Evolutionary conservation across 2,113 vertebrate genomes (phyloP).

Genomic region (Callaeas wilsoni): DNA sequence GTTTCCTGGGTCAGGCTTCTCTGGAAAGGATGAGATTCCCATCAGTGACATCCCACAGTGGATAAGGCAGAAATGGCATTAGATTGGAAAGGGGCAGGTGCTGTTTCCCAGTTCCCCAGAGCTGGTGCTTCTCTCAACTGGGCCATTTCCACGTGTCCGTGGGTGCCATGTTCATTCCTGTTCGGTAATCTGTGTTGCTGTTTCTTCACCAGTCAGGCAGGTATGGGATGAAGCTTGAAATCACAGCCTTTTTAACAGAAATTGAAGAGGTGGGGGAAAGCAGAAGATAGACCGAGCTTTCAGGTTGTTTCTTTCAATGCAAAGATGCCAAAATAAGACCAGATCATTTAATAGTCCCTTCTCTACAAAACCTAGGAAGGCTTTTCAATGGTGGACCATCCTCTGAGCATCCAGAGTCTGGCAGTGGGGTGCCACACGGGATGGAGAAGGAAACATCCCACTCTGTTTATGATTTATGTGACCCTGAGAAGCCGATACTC

Average conservation of each 20-base stretch:
- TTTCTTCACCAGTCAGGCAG: background rate
- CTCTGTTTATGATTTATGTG: background rate
- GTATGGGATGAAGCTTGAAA: background rate
- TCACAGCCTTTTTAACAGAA: background rate
- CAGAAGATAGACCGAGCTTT: background rate
- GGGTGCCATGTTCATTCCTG: background rate
- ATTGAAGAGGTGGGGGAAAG: background rate
- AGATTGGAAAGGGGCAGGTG: background rate
- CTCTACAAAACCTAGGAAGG: background rate
- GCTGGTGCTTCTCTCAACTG: background rate
- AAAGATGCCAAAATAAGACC: background rate
- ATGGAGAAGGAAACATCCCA: background rate
- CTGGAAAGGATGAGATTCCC: background rate
- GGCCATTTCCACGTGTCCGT: rapidly evolving
- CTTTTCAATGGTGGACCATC: background rate
- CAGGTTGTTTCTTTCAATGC: background rate
- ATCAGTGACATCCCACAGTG: background rate
- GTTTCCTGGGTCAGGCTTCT: background rate
- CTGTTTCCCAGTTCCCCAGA: background rate
- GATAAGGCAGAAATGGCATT: background rate
- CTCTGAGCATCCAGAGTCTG: background rate
- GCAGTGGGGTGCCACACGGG: rapidly evolving
- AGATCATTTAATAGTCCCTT: background rate
- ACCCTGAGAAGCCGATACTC: background rate
- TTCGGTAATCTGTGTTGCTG: background rate